A percentile compares a stretch with the other conserved stretches of the same genome.
Conservation (phyloP, 1,140 invertebrate genomes). For the Agrypnia vestita region DNA sequence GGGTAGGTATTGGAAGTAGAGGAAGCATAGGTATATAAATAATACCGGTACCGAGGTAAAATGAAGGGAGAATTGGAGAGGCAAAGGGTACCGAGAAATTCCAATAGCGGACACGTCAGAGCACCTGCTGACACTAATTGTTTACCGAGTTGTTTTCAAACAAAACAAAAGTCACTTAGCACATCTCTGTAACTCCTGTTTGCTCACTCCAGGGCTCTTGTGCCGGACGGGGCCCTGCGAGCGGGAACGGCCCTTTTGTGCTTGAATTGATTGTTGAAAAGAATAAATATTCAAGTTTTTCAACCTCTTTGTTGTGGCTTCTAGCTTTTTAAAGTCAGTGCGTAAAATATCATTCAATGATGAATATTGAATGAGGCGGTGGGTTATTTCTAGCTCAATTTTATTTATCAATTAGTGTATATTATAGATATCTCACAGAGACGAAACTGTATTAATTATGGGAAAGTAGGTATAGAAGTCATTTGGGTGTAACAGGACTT, state of each 20-base stretch:
- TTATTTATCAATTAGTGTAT: too few species aligned
- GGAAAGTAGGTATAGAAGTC: too few species aligned
- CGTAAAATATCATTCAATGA: too few species aligned
- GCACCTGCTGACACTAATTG: conserved; percentile 50
- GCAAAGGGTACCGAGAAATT: conserved; percentile 17
- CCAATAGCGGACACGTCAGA: conserved; percentile 23
- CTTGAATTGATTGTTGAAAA: conserved; percentile 25
- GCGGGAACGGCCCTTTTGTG: conserved; percentile 1
- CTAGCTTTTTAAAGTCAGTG: background rate
- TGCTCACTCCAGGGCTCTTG: background rate
- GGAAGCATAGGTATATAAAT: too few species aligned
- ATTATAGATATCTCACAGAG: too few species aligned
- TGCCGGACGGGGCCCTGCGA: background rate
- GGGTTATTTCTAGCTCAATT: too few species aligned
- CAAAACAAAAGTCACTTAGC: conserved; percentile 60
- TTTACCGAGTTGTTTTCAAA: conserved; percentile 58
- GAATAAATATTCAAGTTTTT: background rate
- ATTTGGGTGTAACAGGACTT: too few species aligned
- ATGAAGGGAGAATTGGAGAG: background rate
- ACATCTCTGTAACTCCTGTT: conserved; percentile 23
- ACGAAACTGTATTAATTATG: too few species aligned
- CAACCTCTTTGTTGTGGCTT: background rate
- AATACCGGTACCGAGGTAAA: too few species aligned
- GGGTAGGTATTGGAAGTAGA: too few species aligned
- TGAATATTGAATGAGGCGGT: too few species aligned